These are phyloP conservation scores for Anguilla anguilla DNA, from an alignment of 2,797 vertebrate species.

Conservation along the genomic window DNA sequence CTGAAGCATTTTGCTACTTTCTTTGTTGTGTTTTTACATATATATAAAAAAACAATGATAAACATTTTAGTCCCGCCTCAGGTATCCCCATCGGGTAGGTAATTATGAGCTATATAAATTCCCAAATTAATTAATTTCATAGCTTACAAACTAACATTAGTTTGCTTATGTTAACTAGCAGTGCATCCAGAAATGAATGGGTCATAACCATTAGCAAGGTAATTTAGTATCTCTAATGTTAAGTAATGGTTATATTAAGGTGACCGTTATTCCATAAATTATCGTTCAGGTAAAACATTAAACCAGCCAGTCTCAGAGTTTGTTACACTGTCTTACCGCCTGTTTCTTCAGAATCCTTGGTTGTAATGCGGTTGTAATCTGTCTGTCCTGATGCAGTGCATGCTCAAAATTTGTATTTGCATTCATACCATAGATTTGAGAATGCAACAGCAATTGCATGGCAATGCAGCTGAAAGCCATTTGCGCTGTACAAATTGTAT, in stretches of 20 bases:
- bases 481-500: background rate
- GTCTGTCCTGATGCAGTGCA: background rate
- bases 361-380: background rate
- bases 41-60: no score
- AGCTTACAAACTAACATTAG: background rate
- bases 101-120: no score
- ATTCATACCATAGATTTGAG: background rate
- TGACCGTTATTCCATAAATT: background rate
- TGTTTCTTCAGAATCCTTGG: background rate
- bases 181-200: background rate
- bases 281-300: no score
- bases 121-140: no score
- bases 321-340: background rate
- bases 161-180: background rate
- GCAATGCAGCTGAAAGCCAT: background rate
- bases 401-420: background rate
- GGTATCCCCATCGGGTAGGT: no score
- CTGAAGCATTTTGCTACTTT: no score
- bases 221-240: background rate
- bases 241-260: background rate
- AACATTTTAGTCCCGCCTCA: no score
- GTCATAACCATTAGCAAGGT: background rate
- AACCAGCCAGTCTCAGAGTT: background rate
- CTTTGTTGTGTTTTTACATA: no score
- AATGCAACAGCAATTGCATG: background rate